Base-by-base conservation (phyloP, 2,888 invertebrate genomes). In the Ophion ventricosus region DNA sequence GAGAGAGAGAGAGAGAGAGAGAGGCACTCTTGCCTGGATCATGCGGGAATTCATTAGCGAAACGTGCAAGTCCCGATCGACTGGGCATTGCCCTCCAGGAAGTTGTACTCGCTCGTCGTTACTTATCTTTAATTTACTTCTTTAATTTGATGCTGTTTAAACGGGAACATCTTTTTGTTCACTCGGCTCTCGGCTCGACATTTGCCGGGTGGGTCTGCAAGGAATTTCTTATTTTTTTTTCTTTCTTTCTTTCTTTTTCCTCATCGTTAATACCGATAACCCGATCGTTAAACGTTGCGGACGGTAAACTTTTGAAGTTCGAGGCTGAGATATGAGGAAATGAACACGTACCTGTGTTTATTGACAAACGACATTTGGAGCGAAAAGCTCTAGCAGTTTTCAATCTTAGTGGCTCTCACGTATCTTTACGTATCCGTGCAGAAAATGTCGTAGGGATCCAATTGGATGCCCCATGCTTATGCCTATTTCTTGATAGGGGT, bases 11-110 rank as follows among this genome's bases (percentile, higher is more conserved):
- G 43, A 14, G 43, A 43, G 43, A 43, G 14, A 14, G 11, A 43
- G 14, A 43, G 43, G 23, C 25, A 14, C 64, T 79, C 56, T 70
- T 82, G 29, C 43, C 79, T 59, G 79, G 79, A 79, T 82, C 75
- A 59, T 76, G 61, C 72, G 59, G 35, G 84, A 84, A 84, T 84
- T 84, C 84, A 84, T 84, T 84, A 84, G 84, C 84, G 63, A 80
- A 75, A 77, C 77, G 78, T 74, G 75, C 81, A 56, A 11, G 14
- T 43, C 72, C 61, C 59, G 66, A 66, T 78, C 84, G 57, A 74
- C 17, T 35, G 43, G 75, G 72, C 84, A 79, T 70, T 49, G 23
- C n/a, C 43, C 63, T 72, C 49, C 75, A 74, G 74, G 69, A 74
- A 84, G 64, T 69, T 40, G 64, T 54, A 35, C 29, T 25, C 40